phyloP scores from a whole-genome alignment of 2,888 invertebrate species.

The Stratiomys singularior region DNA sequence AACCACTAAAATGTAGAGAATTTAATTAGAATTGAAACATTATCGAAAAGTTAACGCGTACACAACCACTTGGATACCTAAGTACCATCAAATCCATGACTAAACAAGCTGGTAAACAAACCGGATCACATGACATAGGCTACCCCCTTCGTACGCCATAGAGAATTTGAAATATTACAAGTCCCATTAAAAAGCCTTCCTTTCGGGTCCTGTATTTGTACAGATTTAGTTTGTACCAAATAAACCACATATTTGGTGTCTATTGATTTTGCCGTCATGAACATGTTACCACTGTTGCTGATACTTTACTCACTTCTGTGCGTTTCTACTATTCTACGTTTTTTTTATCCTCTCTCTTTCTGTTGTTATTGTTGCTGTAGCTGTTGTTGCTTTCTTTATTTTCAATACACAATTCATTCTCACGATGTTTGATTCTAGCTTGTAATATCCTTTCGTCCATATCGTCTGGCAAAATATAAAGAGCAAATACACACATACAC shows the following conservation, averaged over 20 bases:
- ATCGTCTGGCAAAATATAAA: not conserved
- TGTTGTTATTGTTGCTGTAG: not conserved
- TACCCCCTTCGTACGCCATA: not conserved
- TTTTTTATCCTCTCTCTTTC: conserved; percentile 1
- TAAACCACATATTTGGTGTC: conserved; percentile 41
- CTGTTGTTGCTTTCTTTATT: not conserved
- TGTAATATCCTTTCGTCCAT: conserved; percentile 30
- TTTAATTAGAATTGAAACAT: conserved; percentile 42
- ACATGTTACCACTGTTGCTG: conserved; percentile 23
- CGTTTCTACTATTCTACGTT: no score
- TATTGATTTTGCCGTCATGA: conserved; percentile 44
- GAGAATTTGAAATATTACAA: conserved; percentile 36
- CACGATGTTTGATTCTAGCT: not conserved
- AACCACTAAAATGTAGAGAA: conserved; percentile 42
- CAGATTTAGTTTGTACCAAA: conserved; percentile 4
- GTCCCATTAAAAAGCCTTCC: conserved; percentile 24
- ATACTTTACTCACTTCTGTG: not conserved
- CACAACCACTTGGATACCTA: conserved; percentile 12
- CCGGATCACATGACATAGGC: conserved; percentile 34
- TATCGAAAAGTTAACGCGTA: conserved; percentile 18
- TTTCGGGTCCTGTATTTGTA: not conserved
- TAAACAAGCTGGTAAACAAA: not conserved
- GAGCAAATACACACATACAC: not conserved
- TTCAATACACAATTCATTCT: not conserved
- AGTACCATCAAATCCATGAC: not conserved